Percentiles rank a stretch among this genome's conserved stretches.
phyloP scores from a whole-genome alignment of 2,888 invertebrate species.

The Dicycla oo region DNA sequence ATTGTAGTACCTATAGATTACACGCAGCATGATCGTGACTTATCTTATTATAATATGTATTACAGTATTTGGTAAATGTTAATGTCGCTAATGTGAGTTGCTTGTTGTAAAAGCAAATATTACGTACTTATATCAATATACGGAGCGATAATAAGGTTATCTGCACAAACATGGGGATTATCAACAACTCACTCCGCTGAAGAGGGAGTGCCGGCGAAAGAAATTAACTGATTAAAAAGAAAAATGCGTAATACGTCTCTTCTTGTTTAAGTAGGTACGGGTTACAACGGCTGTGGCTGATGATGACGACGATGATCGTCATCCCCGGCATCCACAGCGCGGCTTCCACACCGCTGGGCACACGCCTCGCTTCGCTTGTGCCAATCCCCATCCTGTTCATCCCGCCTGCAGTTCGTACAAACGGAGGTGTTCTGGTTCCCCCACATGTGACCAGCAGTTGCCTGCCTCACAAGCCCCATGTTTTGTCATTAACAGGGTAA shows the following conservation, averaged over 20 bases:
- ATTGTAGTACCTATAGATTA: too few relatives aligned
- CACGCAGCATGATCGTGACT: constrained; percentile 35
- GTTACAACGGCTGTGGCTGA: too few relatives aligned
- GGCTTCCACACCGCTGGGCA: background rate
- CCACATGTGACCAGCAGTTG: background rate
- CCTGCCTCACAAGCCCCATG: background rate
- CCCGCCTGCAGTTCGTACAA: background rate
- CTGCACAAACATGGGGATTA: constrained; percentile 55
- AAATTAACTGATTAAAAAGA: constrained; percentile 46
- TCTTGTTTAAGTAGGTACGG: background rate
- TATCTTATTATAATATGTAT: constrained; percentile 16
- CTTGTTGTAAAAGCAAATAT: constrained; percentile 52
- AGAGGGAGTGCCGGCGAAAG: constrained; percentile 47
- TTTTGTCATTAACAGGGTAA: background rate
- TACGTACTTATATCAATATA: constrained; percentile 46
- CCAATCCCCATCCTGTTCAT: too few relatives aligned
- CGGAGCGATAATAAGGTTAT: constrained; percentile 48
- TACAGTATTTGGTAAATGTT: constrained; percentile 24
- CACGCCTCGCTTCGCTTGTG: background rate
- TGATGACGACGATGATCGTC: too few relatives aligned
- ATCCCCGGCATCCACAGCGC: background rate
- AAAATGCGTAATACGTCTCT: constrained; percentile 21
- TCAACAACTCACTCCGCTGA: constrained; percentile 40
- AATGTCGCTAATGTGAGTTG: constrained; percentile 54
- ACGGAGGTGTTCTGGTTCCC: background rate